phyloP scores from a whole-genome alignment of 1,140 invertebrate genomes.

The Megathymus violae region DNA sequence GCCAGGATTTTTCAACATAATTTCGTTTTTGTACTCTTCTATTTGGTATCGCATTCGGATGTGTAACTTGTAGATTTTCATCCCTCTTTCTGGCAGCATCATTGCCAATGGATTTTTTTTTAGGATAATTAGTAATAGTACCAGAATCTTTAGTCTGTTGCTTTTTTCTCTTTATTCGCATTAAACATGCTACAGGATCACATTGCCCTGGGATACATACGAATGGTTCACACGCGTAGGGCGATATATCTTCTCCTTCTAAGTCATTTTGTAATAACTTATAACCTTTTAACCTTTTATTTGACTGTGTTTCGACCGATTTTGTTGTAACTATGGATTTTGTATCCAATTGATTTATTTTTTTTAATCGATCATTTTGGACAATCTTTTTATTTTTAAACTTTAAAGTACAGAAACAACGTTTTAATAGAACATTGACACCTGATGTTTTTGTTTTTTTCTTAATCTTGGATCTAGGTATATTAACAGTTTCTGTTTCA shows the following conservation, averaged over 20 bases:
- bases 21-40: constrained; percentile 2
- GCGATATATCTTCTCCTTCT: background rate
- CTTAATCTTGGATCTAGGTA: background rate
- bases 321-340: background rate
- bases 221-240: constrained; percentile 42
- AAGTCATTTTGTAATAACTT: background rate
- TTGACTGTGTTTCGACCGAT: background rate
- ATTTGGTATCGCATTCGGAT: background rate
- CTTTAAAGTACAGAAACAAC: constrained; percentile 48
- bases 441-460: constrained; percentile 23
- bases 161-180: constrained; percentile 19
- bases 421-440: constrained; percentile 25
- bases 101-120: constrained; percentile 31
- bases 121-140: constrained; percentile 7
- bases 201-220: constrained; percentile 39
- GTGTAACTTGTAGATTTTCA: background rate
- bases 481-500: background rate
- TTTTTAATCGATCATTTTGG: background rate
- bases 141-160: constrained; percentile 7
- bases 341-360: background rate
- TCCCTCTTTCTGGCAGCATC: constrained; percentile 1
- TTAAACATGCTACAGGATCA: constrained; percentile 33
- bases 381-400: constrained; percentile 25
- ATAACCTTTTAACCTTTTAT: background rate
- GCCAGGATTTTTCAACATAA: background rate